These are phyloP conservation scores for Pycnonotus jocosus DNA, from an alignment of 2,113 vertebrate genomes.

Conservation along the genomic window DNA sequence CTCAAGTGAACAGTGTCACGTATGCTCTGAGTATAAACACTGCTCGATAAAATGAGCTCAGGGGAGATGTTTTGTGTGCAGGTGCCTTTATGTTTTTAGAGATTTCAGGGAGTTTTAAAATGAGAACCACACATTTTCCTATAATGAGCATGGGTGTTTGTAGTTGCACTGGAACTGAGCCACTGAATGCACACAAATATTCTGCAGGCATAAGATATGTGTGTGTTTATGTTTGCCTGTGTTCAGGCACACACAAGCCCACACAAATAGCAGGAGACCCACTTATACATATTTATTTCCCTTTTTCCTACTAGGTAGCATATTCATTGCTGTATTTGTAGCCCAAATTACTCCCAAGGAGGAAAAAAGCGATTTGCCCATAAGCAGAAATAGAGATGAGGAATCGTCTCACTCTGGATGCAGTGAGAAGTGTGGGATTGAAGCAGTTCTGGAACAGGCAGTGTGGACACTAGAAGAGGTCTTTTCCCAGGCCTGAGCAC, in stretches of 20 bases:
- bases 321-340: background rate
- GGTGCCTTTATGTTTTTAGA: background rate
- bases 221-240: background rate
- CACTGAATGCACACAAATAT: background rate
- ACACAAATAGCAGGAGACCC: background rate
- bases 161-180: background rate
- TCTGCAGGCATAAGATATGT: background rate
- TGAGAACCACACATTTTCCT: background rate
- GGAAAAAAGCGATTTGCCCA: background rate
- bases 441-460: background rate
- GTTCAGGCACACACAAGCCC: background rate
- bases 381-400: background rate
- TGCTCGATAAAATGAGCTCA: background rate
- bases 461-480: background rate
- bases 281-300: background rate
- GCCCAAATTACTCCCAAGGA: background rate
- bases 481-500: background rate
- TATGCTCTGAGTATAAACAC: background rate
- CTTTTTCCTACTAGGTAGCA: background rate
- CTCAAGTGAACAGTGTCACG: background rate
- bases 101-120: background rate
- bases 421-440: background rate
- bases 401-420: background rate
- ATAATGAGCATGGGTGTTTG: rapidly evolving
- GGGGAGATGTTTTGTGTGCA: background rate